Percentiles rank a stretch among this genome's conserved stretches.
These are phyloP conservation scores for Umimayanthus kanabou DNA, from an alignment of 92 coral and sea anemone genomes.

Conservation along the genomic window DNA sequence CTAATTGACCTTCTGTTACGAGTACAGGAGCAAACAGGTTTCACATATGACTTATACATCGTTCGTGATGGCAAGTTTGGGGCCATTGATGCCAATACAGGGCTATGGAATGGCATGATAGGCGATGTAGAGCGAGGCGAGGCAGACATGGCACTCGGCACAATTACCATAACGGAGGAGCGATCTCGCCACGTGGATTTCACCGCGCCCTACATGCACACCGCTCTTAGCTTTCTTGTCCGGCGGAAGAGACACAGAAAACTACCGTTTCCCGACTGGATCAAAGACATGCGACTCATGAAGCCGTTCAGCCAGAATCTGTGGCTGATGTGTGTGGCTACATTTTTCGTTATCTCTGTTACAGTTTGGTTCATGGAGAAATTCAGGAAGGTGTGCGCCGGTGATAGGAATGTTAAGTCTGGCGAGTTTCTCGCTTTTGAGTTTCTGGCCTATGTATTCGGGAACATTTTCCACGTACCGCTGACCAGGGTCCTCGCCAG, in stretches of 20 bases:
- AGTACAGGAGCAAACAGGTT: constrained; percentile 60
- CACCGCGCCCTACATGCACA: constrained; percentile 79
- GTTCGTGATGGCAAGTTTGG: constrained; percentile 91
- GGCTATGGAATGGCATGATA: constrained; percentile 86
- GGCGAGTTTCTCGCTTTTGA: constrained; percentile 75
- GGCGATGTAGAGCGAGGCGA: constrained; percentile 85
- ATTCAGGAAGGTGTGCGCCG: constrained; percentile 19
- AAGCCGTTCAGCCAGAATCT: constrained; percentile 71
- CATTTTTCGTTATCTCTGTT: constrained; percentile 58
- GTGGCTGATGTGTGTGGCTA: constrained; percentile 73
- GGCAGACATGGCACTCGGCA: constrained; percentile 89
- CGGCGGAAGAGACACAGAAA: constrained; percentile 50
- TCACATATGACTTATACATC: constrained; percentile 73
- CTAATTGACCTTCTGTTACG: constrained; percentile 73
- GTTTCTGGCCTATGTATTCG: constrained; percentile 82
- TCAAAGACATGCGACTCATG: constrained; percentile 79
- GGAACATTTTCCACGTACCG: constrained; percentile 88
- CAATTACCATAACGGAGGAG: constrained; percentile 79
- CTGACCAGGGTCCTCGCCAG: constrained; percentile 77
- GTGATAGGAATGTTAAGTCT: constrained; percentile 47
- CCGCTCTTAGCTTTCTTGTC: constrained; percentile 73
- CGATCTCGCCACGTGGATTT: constrained; percentile 78
- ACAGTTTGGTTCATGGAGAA: constrained; percentile 78
- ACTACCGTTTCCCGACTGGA: constrained; percentile 59
- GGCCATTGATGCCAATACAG: constrained; percentile 62